Conservation (phyloP, 2,797 vertebrate species). For the Chaetodon trifasciatus region DNA sequence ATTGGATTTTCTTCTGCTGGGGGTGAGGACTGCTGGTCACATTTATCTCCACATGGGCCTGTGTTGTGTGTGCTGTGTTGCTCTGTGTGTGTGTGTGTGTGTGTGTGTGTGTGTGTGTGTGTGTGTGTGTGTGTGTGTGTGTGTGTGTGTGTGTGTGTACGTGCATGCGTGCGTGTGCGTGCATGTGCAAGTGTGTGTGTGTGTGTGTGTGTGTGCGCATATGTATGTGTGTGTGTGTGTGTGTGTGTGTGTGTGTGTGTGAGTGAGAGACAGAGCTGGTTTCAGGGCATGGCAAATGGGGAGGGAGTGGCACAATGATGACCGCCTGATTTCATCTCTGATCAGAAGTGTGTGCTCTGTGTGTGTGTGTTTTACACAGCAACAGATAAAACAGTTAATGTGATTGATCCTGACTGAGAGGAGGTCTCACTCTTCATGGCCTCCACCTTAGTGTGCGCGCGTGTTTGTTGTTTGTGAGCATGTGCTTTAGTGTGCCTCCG, state of each 20-base stretch:
- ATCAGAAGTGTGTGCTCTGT: slow-evolving; percentile 34
- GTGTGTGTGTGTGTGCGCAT: slow-evolving; percentile 25
- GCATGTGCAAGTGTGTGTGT: no score
- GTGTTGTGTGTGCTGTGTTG: slow-evolving; percentile 54
- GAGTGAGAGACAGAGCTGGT: slow-evolving; percentile 34
- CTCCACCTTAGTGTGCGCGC: slow-evolving; percentile 1
- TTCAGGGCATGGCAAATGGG: slow-evolving; percentile 52
- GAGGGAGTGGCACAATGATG: slow-evolving; percentile 48
- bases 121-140: slow-evolving; percentile 49
- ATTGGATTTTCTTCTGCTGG: slow-evolving; percentile 86
- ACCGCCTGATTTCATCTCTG: slow-evolving; percentile 69
- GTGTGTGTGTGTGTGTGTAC: slow-evolving; percentile 26
- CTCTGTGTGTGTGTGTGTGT: slow-evolving; percentile 48
- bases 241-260: slow-evolving; percentile 23
- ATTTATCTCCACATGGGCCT: slow-evolving; percentile 80
- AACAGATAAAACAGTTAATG: slow-evolving; percentile 31
- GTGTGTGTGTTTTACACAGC: slow-evolving; percentile 28
- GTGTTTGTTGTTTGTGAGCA: slow-evolving; percentile 12
- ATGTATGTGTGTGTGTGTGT: slow-evolving; percentile 23
- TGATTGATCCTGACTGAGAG: slow-evolving; percentile 28
- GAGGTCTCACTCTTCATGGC: slow-evolving; percentile 13
- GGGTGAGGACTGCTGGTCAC: slow-evolving; percentile 81
- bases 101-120: slow-evolving; percentile 52
- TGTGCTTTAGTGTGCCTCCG: slow-evolving; percentile 5
- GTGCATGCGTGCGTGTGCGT: no score